A percentile compares a stretch with the other conserved stretches of the same genome.
These are phyloP conservation scores for Drosophila subsilvestris DNA, from an alignment of 2,888 invertebrate genomes.

Conservation along the genomic window DNA sequence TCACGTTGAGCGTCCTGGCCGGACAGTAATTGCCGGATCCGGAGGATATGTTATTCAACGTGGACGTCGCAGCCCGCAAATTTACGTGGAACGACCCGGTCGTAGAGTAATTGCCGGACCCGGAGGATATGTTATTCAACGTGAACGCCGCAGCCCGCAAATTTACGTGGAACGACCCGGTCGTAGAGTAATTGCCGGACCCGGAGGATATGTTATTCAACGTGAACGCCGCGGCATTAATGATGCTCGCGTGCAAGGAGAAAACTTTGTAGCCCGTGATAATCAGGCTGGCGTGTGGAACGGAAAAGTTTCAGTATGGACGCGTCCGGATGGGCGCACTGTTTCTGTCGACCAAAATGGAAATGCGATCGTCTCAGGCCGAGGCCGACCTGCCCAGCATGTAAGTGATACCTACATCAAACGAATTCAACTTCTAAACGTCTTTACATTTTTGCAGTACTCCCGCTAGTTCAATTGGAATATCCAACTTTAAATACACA, in stretches of 20 bases:
- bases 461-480: neutral
- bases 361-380: constrained; percentile 51
- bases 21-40: constrained; percentile 48
- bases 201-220: constrained; percentile 30
- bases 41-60: constrained; percentile 17
- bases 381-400: constrained; percentile 5
- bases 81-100: constrained; percentile 47
- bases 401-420: constrained; percentile 14
- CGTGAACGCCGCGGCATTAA: constrained; percentile 38
- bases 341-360: constrained; percentile 49
- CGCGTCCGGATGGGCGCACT: constrained; percentile 58
- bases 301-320: constrained; percentile 53
- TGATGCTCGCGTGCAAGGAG: constrained; percentile 55
- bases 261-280: constrained; percentile 60
- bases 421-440: constrained; percentile 12
- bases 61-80: constrained; percentile 36
- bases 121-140: constrained; percentile 29
- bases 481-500: neutral
- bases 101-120: constrained; percentile 44
- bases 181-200: constrained; percentile 14
- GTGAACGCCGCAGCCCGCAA: constrained; percentile 45
- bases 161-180: constrained; percentile 16
- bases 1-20: constrained; percentile 44
- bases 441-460: neutral
- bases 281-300: constrained; percentile 61